phyloP scores from a whole-genome alignment of 2,888 invertebrate species.

The Parnassius orleans region DNA sequence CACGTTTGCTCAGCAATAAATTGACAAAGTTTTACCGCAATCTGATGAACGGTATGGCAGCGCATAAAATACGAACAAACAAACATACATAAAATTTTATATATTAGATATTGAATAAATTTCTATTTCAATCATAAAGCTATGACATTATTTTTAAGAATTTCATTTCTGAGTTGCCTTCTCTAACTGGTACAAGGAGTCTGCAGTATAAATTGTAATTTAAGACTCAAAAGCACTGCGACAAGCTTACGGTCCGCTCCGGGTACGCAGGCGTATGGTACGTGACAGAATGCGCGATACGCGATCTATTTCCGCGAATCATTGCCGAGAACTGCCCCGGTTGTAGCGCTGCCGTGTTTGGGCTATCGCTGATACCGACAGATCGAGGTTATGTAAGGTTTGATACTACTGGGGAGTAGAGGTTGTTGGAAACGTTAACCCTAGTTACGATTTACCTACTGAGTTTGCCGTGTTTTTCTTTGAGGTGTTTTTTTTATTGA shows the following conservation, averaged over 20 bases:
- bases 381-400: neutral
- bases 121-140: no score
- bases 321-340: slow-evolving; percentile 1
- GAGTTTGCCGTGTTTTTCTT: no score
- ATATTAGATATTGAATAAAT: no score
- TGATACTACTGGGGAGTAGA: neutral
- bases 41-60: no score
- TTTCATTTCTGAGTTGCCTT: no score
- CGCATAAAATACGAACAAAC: no score
- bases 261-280: slow-evolving; percentile 3
- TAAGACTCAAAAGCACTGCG: neutral
- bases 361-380: neutral
- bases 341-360: slow-evolving; percentile 6
- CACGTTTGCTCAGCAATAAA: no score
- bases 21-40: no score
- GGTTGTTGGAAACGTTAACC: neutral
- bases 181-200: neutral
- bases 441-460: no score
- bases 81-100: no score
- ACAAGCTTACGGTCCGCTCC: neutral
- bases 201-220: neutral
- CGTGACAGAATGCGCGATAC: slow-evolving; percentile 23
- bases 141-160: no score
- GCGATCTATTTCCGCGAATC: slow-evolving; percentile 19
- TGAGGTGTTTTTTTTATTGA: no score